Percentiles rank a stretch among this genome's conserved stretches.
phyloP scores from a whole-genome alignment of 2,888 invertebrate genomes.

The Thyatira batis region DNA sequence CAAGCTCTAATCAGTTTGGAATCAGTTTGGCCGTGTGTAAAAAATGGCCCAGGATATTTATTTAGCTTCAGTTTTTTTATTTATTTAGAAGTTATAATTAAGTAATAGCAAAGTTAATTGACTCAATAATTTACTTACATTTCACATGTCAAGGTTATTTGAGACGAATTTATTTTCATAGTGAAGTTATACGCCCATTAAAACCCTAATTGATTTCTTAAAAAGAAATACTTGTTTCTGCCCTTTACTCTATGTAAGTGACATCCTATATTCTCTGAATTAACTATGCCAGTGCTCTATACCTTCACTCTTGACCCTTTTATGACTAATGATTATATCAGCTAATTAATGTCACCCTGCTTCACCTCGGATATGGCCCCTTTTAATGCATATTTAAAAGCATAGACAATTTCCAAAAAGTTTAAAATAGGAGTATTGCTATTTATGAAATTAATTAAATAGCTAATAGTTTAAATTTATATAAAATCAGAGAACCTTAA shows the following conservation, averaged over 20 bases:
- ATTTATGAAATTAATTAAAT: no score
- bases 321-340: conserved; percentile 39
- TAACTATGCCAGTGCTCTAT: not conserved
- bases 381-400: not conserved
- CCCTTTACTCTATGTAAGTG: not conserved
- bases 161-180: no score
- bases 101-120: not conserved
- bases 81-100: conserved; percentile 1
- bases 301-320: conserved; percentile 55
- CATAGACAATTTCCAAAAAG: no score
- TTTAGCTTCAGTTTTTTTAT: not conserved
- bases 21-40: no score
- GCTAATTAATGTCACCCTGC: conserved; percentile 48
- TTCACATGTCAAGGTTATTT: conserved; percentile 8
- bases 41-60: no score
- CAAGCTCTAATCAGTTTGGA: no score
- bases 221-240: not conserved
- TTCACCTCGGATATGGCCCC: conserved; percentile 19
- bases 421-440: no score
- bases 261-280: not conserved
- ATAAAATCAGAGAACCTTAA: no score
- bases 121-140: not conserved
- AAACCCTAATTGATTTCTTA: not conserved
- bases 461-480: no score
- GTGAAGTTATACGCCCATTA: not conserved